phyloP scores from a whole-genome alignment of 2,888 invertebrate genomes.

The Sabellastarte sp. region DNA sequence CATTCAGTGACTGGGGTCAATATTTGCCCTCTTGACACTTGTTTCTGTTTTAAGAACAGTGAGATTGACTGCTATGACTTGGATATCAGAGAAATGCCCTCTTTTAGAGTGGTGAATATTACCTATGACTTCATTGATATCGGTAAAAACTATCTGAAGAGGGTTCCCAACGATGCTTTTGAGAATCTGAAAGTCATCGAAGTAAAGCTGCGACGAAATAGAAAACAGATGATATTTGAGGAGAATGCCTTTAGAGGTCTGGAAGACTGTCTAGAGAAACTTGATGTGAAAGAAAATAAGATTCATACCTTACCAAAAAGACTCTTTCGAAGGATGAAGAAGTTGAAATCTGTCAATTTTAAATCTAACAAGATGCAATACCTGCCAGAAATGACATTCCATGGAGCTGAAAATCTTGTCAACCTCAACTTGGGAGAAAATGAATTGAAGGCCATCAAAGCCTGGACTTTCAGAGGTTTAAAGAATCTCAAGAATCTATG shows the following conservation, averaged over 20 bases:
- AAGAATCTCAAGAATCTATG: conserved; percentile 15
- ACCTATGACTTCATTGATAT: conserved; percentile 22
- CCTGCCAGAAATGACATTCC: conserved; percentile 15
- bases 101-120: conserved; percentile 6
- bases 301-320: conserved; percentile 20
- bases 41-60: background rate
- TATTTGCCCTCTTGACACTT: background rate
- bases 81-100: background rate
- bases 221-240: conserved; percentile 15
- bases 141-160: conserved; percentile 16
- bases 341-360: conserved; percentile 17
- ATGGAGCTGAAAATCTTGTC: conserved; percentile 18
- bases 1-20: background rate
- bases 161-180: conserved; percentile 17
- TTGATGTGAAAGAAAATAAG: conserved; percentile 10
- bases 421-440: conserved; percentile 6
- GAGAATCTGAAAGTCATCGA: conserved; percentile 16
- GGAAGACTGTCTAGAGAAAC: conserved; percentile 11
- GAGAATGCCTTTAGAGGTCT: conserved; percentile 23
- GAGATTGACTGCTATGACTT: background rate
- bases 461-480: conserved; percentile 22
- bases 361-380: conserved; percentile 12
- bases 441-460: conserved; percentile 11
- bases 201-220: conserved; percentile 23
- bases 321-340: conserved; percentile 20